A percentile compares a stretch with the other conserved stretches of the same genome.
These are phyloP conservation scores for Streblospio benedicti DNA, from an alignment of 1,140 invertebrate species.

Conservation along the genomic window DNA sequence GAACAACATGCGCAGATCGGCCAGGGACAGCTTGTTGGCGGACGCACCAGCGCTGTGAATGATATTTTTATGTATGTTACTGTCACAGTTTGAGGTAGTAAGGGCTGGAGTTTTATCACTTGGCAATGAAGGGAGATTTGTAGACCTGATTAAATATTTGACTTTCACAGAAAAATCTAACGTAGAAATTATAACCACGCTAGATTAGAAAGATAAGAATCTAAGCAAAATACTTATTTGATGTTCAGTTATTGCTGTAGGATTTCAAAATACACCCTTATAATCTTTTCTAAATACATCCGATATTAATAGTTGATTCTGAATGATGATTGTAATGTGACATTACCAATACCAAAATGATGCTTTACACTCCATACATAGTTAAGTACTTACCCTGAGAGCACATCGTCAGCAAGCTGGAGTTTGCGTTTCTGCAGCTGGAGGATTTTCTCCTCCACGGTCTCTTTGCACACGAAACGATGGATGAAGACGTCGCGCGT, in stretches of 20 bases:
- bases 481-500: constrained; percentile 70
- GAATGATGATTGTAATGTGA: not conserved
- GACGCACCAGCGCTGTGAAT: constrained; percentile 3
- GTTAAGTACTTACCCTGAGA: constrained; percentile 30
- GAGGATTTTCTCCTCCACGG: constrained; percentile 75
- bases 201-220: no score
- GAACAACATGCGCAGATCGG: constrained; percentile 11
- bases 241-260: not conserved
- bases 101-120: no score
- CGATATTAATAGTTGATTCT: not conserved
- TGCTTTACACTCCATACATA: not conserved
- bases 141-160: no score
- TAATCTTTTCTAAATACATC: no score
- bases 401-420: constrained; percentile 64
- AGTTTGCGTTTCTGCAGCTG: constrained; percentile 70
- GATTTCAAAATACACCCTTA: not conserved
- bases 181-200: no score
- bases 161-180: no score
- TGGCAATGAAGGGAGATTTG: no score
- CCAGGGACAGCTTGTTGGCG: constrained; percentile 14
- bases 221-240: not conserved
- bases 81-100: no score
- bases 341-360: not conserved
- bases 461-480: constrained; percentile 71
- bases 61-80: no score